These are phyloP conservation scores for Proisotoma minuta DNA, from an alignment of 2,888 invertebrate species.

Conservation along the genomic window DNA sequence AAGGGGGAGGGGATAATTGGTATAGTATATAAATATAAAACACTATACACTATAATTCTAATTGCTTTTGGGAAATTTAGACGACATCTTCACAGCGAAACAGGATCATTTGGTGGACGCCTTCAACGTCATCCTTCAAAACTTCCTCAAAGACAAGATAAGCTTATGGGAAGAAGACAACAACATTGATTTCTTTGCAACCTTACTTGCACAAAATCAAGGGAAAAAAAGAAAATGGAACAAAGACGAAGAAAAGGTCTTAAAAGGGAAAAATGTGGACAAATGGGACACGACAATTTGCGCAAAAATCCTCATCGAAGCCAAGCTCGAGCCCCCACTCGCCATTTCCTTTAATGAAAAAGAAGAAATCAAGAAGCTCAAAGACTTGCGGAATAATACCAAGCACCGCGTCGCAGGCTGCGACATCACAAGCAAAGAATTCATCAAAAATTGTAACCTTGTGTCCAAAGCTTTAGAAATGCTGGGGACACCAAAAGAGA, in stretches of 20 bases:
- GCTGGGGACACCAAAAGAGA: not conserved
- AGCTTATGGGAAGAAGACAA: not conserved
- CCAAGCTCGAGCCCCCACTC: not conserved
- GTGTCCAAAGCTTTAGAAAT: not conserved
- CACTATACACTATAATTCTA: too few relatives aligned
- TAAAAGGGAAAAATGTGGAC: not conserved
- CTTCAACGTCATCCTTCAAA: not conserved
- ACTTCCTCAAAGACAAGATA: not conserved
- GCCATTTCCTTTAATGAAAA: not conserved
- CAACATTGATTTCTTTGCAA: not conserved
- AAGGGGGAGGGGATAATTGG: too few relatives aligned
- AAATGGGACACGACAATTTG: not conserved
- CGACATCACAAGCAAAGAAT: not conserved
- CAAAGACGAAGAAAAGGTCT: not conserved
- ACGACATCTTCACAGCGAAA: not conserved
- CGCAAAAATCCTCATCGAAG: not conserved
- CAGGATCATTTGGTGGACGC: not conserved
- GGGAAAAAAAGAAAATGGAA: not conserved
- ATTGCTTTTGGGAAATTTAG: too few relatives aligned
- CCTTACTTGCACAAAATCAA: not conserved
- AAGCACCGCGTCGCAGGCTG: not conserved
- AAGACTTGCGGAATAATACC: not conserved
- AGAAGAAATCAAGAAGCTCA: not conserved
- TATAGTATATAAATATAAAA: not conserved
- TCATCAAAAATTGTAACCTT: not conserved